Conservation (phyloP, 2,113 vertebrate species). For the Bothrops jararaca region DNA sequence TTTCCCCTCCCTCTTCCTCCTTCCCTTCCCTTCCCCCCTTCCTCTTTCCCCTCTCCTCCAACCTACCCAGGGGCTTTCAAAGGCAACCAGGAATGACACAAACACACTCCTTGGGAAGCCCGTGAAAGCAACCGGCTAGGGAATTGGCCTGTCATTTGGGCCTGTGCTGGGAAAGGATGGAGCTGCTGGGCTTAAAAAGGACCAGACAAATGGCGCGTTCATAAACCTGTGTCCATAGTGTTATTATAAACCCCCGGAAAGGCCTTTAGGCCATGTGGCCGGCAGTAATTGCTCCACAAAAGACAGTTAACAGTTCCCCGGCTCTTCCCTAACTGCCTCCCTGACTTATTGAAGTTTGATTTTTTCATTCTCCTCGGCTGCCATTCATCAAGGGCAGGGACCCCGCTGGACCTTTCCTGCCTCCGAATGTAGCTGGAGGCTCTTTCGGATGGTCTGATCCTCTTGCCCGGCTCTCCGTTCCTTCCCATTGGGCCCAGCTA, state of each 20-base stretch:
- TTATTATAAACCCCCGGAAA: conserved; percentile 2
- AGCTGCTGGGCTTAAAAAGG: no score
- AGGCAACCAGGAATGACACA: no score
- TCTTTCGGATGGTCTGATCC: conserved; percentile 70
- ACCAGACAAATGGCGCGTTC: no score
- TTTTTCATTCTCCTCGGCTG: no score
- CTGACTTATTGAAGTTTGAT: conserved; percentile 70
- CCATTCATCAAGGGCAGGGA: conserved; percentile 65
- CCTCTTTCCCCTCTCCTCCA: no score
- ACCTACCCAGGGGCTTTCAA: no score
- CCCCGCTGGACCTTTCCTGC: conserved; percentile 4
- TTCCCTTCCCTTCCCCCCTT: accelerated
- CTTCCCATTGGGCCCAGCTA: conserved; percentile 66
- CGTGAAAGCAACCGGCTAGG: no score
- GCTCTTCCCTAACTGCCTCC: conserved; percentile 47
- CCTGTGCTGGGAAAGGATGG: no score
- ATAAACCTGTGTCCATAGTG: neutral
- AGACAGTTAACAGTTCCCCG: conserved; percentile 54
- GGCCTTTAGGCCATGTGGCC: conserved; percentile 57
- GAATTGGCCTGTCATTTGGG: no score
- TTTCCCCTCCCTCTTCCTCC: accelerated
- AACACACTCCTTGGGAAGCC: no score
- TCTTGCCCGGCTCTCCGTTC: conserved; percentile 71
- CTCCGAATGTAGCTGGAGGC: conserved; percentile 70
- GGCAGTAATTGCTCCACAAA: conserved; percentile 63